These are phyloP conservation scores for Ormyrus thymus DNA, from an alignment of 2,888 invertebrate species.

Conservation along the genomic window DNA sequence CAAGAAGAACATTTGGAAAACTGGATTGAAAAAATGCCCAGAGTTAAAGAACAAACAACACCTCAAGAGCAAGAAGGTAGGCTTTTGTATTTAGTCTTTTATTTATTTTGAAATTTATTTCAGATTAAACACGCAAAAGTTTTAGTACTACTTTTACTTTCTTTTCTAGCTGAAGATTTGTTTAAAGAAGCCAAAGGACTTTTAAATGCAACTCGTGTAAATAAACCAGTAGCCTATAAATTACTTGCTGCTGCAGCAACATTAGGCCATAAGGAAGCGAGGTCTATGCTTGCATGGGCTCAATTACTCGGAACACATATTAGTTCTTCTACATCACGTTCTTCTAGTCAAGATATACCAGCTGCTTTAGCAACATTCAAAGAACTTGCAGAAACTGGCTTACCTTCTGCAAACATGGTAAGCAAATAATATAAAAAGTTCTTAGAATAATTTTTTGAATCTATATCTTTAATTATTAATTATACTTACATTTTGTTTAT, in stretches of 20 bases:
- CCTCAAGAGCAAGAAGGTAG: conserved; percentile 82
- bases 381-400: conserved; percentile 84
- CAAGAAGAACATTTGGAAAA: conserved; percentile 55
- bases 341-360: conserved; percentile 82
- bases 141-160: conserved; percentile 2
- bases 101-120: too few species aligned
- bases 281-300: conserved; percentile 92
- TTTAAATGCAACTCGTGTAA: conserved; percentile 83
- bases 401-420: conserved; percentile 93
- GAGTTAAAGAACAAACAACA: conserved; percentile 73
- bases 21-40: conserved; percentile 58
- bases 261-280: conserved; percentile 87
- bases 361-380: conserved; percentile 86
- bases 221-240: conserved; percentile 84
- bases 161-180: conserved; percentile 81
- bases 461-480: background rate
- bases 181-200: conserved; percentile 84
- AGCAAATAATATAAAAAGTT: conserved; percentile 9
- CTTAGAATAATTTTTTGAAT: background rate
- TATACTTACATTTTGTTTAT: conserved; percentile 28
- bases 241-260: conserved; percentile 87
- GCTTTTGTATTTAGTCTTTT: conserved; percentile 1
- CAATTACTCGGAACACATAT: conserved; percentile 89
- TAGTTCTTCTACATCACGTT: conserved; percentile 61
- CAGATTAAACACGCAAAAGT: background rate